Conservation (phyloP, 1,140 invertebrate genomes). For the Macrocentrus cingulum region DNA sequence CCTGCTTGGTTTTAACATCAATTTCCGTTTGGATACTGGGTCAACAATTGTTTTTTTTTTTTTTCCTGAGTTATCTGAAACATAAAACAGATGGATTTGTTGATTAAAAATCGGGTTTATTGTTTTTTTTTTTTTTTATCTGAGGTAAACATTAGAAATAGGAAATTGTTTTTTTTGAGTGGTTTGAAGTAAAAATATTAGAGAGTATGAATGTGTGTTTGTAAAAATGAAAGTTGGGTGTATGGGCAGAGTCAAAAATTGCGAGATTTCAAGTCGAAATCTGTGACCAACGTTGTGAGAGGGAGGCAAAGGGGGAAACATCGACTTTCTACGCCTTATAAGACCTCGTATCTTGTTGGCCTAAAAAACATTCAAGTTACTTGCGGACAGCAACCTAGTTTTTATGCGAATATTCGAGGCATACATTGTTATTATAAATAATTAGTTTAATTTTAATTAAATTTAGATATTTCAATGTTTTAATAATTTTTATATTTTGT, state of each 20-base stretch:
- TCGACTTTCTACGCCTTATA: slow-evolving; percentile 44
- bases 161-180: no score
- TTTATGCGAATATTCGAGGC: no score
- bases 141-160: no score
- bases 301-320: slow-evolving; percentile 15
- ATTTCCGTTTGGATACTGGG: neutral
- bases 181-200: neutral
- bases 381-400: neutral
- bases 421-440: no score
- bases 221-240: slow-evolving; percentile 19
- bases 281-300: slow-evolving; percentile 2
- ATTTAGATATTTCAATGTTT: no score
- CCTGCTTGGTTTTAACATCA: slow-evolving; percentile 25
- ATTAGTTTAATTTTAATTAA: no score
- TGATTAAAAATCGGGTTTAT: no score
- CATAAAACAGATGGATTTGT: slow-evolving; percentile 12
- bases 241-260: slow-evolving; percentile 50
- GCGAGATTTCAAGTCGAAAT: slow-evolving; percentile 27
- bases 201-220: neutral
- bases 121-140: no score
- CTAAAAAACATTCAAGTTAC: slow-evolving; percentile 31
- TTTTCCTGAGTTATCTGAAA: slow-evolving; percentile 44
- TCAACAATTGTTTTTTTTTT: neutral
- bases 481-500: no score
- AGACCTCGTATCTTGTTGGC: slow-evolving; percentile 25